Evolutionary conservation across 1,140 invertebrate species (phyloP).

Genomic region (Diuraphis noxia): DNA sequence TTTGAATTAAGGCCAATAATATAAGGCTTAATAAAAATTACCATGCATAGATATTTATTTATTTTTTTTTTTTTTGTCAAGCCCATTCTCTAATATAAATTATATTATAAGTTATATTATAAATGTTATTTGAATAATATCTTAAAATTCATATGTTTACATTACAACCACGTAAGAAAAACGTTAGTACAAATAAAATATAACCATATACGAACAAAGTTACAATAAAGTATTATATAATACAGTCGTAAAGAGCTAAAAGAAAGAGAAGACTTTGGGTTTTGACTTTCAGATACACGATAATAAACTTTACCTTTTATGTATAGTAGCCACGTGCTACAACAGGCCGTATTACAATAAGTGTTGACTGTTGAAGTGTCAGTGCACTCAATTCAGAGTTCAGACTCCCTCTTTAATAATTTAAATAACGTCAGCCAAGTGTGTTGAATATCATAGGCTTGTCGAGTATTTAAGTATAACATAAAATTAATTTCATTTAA

Average conservation of each 20-base stretch:
- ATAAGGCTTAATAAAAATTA: no score
- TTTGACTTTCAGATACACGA: neutral
- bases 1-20: neutral
- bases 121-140: neutral
- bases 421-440: neutral
- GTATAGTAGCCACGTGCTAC: neutral
- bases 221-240: neutral
- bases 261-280: neutral
- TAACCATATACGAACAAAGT: neutral
- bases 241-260: neutral
- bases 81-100: neutral
- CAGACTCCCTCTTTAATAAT: neutral
- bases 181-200: neutral
- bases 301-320: neutral
- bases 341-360: neutral
- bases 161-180: neutral
- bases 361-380: neutral
- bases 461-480: neutral
- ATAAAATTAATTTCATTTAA: neutral
- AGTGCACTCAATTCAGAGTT: slow-evolving; percentile 17
- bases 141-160: neutral
- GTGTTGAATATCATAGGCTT: neutral
- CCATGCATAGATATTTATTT: neutral
- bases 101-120: neutral
- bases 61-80: neutral